These are phyloP conservation scores for Lutraria rhynchaena DNA, from an alignment of 1,140 invertebrate genomes.

Conservation along the genomic window DNA sequence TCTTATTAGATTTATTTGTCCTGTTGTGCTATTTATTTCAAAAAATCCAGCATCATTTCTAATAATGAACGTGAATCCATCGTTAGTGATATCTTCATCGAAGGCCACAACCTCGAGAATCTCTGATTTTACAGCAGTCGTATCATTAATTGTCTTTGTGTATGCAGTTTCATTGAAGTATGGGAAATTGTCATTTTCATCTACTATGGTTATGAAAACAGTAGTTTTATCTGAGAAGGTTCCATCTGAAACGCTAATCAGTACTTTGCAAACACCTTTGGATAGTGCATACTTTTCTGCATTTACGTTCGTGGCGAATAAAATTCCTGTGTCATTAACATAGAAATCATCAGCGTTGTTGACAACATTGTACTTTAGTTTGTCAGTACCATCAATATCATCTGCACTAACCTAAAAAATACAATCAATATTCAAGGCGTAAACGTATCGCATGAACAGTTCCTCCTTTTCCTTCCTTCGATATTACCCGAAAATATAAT, in stretches of 20 bases:
- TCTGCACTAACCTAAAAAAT: conserved; percentile 13
- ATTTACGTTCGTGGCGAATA: not conserved
- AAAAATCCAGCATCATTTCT: conserved; percentile 13
- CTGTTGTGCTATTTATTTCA: conserved; percentile 24
- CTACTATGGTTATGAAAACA: conserved; percentile 7
- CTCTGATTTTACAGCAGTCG: not conserved
- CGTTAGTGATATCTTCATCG: conserved; percentile 20
- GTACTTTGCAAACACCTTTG: too few species aligned
- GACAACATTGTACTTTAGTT: not conserved
- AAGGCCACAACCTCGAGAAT: not conserved
- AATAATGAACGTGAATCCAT: conserved; percentile 11
- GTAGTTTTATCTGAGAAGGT: not conserved
- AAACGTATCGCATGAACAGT: too few species aligned
- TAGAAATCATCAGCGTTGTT: not conserved
- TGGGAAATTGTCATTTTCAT: conserved; percentile 27
- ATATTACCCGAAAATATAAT: too few species aligned
- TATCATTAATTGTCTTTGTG: conserved; percentile 23
- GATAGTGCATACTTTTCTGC: conserved; percentile 2
- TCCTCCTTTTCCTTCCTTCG: too few species aligned
- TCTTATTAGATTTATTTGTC: not conserved
- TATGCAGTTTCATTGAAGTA: not conserved
- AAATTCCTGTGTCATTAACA: not conserved
- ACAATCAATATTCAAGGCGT: too few species aligned
- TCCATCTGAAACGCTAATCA: conserved; percentile 24
- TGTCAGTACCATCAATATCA: conserved; percentile 5